phyloP scores from a whole-genome alignment of 2,113 vertebrate species.

The Centropus unirufus region DNA sequence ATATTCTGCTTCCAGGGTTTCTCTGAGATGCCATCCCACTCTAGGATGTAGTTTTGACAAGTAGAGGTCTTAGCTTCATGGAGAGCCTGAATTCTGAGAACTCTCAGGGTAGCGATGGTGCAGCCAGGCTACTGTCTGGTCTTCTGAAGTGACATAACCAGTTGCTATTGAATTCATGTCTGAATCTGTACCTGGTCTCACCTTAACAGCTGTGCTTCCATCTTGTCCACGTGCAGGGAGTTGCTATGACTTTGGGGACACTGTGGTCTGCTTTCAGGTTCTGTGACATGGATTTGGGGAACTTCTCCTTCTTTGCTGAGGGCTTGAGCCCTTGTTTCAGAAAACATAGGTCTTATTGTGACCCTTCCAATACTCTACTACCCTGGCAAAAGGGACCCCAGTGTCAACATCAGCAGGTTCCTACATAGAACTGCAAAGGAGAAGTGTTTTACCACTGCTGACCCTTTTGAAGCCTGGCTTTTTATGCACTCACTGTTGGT shows the following conservation, averaged over 20 bases:
- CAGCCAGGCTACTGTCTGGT: background rate
- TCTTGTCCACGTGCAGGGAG: too few relatives aligned
- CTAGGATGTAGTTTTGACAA: background rate
- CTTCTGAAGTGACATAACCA: background rate
- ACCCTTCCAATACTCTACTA: background rate
- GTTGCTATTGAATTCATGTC: background rate
- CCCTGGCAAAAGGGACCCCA: background rate
- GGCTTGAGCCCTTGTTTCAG: background rate
- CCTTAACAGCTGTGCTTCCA: background rate
- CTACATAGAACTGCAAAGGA: background rate
- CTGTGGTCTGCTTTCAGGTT: background rate
- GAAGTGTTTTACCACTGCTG: background rate
- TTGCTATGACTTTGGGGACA: background rate
- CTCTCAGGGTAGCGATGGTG: background rate
- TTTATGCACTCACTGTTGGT: background rate
- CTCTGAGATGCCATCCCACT: fast-evolving
- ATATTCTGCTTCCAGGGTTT: background rate
- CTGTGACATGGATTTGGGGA: background rate
- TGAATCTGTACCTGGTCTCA: background rate
- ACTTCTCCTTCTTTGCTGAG: background rate
- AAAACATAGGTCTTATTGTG: background rate
- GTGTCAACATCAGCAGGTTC: background rate
- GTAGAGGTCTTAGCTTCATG: background rate
- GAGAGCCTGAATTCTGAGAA: background rate
- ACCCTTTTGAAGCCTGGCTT: background rate